Conservation (phyloP, 2,113 vertebrate species). For the Isichthys henryi region DNA sequence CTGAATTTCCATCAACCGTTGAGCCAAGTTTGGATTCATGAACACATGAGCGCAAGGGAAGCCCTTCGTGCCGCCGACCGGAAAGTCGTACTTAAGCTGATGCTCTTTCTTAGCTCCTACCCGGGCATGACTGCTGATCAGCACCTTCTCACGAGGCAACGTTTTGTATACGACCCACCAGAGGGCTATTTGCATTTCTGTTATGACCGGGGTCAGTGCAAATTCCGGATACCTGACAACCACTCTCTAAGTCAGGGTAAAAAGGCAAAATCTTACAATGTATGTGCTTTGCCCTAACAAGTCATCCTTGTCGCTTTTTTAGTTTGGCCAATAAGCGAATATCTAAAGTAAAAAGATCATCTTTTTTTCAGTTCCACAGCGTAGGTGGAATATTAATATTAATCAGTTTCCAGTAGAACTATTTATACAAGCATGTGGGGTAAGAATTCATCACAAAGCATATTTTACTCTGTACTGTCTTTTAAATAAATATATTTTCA, state of each 20-base stretch:
- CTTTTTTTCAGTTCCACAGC: background rate
- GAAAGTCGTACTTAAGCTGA: background rate
- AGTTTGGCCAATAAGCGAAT: background rate
- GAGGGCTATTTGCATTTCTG: background rate
- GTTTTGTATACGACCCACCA: background rate
- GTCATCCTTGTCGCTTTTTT: background rate
- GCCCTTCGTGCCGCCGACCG: background rate
- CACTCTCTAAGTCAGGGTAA: background rate
- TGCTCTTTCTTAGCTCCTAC: background rate
- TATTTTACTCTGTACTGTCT: background rate
- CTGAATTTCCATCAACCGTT: background rate
- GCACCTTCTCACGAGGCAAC: background rate
- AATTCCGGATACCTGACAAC: background rate
- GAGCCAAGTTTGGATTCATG: background rate
- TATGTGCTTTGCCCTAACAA: background rate
- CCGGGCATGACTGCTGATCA: background rate
- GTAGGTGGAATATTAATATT: constrained; percentile 9
- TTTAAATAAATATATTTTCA: background rate
- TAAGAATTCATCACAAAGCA: background rate
- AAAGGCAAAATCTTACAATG: background rate
- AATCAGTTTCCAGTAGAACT: background rate
- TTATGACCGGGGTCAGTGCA: background rate
- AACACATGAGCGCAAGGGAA: background rate
- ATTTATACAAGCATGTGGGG: background rate
- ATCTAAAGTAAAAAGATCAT: constrained; percentile 7